A percentile compares a stretch with the other conserved stretches of the same genome.
phyloP scores from a whole-genome alignment of 2,888 invertebrate genomes.

The Amblyjoppa fuscipennis region DNA sequence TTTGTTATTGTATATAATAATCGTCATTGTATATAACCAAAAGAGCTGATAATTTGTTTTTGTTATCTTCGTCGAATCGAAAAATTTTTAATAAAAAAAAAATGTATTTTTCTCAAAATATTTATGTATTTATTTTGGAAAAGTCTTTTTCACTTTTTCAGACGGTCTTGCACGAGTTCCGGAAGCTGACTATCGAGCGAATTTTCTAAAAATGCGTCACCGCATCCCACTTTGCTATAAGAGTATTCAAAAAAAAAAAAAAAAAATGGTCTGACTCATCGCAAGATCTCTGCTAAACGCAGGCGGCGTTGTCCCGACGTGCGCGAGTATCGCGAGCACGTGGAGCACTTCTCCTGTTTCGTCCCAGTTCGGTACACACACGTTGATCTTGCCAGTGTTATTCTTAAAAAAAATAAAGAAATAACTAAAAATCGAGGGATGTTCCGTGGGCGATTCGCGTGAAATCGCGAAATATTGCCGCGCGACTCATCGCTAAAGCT shows the following conservation, averaged over 20 bases:
- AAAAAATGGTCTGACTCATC: background rate
- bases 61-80: too few species aligned
- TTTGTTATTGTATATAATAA: too few species aligned
- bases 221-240: background rate
- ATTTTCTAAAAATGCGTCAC: conserved; percentile 12
- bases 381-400: background rate
- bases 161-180: background rate
- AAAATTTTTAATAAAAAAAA: too few species aligned
- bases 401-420: background rate
- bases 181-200: background rate
- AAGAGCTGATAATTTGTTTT: too few species aligned
- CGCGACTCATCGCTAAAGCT: background rate
- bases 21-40: too few species aligned
- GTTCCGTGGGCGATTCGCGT: background rate
- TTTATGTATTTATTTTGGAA: background rate
- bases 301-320: background rate
- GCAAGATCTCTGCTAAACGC: background rate
- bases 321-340: background rate
- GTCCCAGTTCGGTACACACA: background rate
- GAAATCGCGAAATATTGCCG: conserved; percentile 1
- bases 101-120: too few species aligned
- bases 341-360: background rate
- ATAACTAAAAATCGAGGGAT: background rate
- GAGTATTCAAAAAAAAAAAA: background rate
- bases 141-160: background rate